A percentile compares a stretch with the other conserved stretches of the same genome.
Conservation (phyloP, 2,888 invertebrate genomes). For the Andricus curvator region DNA sequence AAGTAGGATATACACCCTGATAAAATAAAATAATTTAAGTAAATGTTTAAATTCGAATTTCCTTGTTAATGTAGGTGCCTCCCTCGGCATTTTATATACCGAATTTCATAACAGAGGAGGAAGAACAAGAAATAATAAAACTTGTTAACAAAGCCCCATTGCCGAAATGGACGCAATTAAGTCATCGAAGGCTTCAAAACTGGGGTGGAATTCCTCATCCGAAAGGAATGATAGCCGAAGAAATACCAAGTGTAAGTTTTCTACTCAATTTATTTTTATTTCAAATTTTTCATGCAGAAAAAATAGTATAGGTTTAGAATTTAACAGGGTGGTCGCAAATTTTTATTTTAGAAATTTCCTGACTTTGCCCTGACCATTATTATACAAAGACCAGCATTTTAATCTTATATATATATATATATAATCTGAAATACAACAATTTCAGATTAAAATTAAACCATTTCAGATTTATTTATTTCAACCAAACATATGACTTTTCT, state of each 20-base stretch:
- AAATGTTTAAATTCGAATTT: neutral
- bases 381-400: no score
- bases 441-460: no score
- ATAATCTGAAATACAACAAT: no score
- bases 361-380: no score
- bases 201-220: constrained; percentile 97
- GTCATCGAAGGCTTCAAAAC: constrained; percentile 95
- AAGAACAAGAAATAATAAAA: constrained; percentile 86
- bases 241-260: constrained; percentile 83
- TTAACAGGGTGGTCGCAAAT: neutral
- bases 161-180: constrained; percentile 97
- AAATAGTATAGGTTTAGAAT: neutral
- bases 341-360: no score
- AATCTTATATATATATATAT: no score
- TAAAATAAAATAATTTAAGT: no score
- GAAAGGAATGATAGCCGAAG: constrained; percentile 95
- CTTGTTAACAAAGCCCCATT: constrained; percentile 90
- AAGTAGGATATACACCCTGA: no score
- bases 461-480: no score
- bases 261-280: neutral
- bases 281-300: neutral
- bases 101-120: constrained; percentile 88
- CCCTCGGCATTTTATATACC: constrained; percentile 89
- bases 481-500: no score
- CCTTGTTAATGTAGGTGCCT: constrained; percentile 73